Evolutionary conservation across 1,140 invertebrate genomes (phyloP).

Genomic region (Eubasilissa regina): DNA sequence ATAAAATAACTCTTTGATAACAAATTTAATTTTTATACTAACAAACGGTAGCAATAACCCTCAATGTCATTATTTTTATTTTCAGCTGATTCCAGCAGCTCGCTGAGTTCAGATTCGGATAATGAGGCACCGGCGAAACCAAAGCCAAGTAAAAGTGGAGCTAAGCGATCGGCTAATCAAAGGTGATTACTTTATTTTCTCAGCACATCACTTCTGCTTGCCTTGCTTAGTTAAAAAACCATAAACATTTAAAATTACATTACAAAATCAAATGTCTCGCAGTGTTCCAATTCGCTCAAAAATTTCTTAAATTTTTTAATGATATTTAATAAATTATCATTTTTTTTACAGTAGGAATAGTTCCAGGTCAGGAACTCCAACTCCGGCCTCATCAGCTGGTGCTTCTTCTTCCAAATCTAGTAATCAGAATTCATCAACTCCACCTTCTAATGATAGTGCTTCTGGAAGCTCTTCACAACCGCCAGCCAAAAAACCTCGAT

Average conservation of each 20-base stretch:
- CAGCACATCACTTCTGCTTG: too few relatives aligned
- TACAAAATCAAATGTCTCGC: too few relatives aligned
- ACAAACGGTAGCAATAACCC: background rate
- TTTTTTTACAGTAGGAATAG: slow-evolving; percentile 69
- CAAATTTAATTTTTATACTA: slow-evolving; percentile 2
- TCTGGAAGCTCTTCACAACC: slow-evolving; percentile 55
- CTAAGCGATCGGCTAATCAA: slow-evolving; percentile 45
- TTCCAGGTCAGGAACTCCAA: slow-evolving; percentile 79
- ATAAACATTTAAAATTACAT: background rate
- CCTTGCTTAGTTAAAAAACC: background rate
- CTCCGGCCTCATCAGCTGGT: slow-evolving; percentile 63
- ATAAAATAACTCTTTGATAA: background rate
- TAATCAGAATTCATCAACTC: background rate
- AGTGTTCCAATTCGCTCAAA: too few relatives aligned
- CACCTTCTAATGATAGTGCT: slow-evolving; percentile 60
- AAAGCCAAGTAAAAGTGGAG: slow-evolving; percentile 45
- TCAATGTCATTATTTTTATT: slow-evolving; percentile 8
- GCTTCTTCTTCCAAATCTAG: slow-evolving; percentile 10
- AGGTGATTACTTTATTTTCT: slow-evolving; percentile 49
- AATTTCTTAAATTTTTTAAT: too few relatives aligned
- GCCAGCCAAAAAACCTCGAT: slow-evolving; percentile 64
- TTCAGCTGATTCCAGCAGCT: slow-evolving; percentile 77
- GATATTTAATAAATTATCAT: background rate
- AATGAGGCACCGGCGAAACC: slow-evolving; percentile 72
- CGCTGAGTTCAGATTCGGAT: slow-evolving; percentile 83